Base-by-base conservation (phyloP, 1,140 invertebrate genomes). In the Nomia melanderi region DNA sequence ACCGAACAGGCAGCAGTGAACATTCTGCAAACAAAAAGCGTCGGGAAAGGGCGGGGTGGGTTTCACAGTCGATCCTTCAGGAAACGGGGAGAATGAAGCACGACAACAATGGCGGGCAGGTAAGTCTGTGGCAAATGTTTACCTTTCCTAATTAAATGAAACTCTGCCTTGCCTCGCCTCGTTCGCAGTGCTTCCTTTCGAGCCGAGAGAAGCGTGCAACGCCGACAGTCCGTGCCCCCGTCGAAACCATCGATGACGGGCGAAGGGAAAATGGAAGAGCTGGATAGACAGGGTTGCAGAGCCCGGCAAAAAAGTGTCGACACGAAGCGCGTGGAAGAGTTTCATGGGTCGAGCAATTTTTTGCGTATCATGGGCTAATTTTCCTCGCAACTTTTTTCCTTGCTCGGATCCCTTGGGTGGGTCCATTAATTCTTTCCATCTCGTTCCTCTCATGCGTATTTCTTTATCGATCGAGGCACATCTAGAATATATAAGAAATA, bases 111-210 rank as follows among this genome's bases (percentile, higher is more conserved):
- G 57, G 47, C 74, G 53, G 50, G 29, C 63, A 60, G 39, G 27
- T 73, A 67, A 81, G 66, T 47, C 25, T 36, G 69, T 3, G 64
- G 25, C 36, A 54, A 82, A 83, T 74, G 36, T 83, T 83, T 83
- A 44, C 29, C 56, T 66, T 77, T 59, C 2, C 70, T 79, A 82
- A 83, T 83, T 78, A 83, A 79, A 83, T 79, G 66, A 83, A 73
- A 53, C 50, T 33, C 31, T 39, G 11, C 27, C 27, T 25, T 7
- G n/a, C 59, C n/a, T n/a, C n/a, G n/a, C n/a, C n/a, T 77, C 23
- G n/a, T 64, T 70, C 31, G 14, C 12, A 5, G 41, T 39, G 41
- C 59, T 39, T 17, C 17, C 57, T 50, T 72, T 53, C 23, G 33
- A 50, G 33, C 8, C 23, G 54, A 29, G 27, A 9, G 27, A 8